Base-by-base conservation (phyloP, 2,113 vertebrate species). In the Miniopterus natalensis region DNA sequence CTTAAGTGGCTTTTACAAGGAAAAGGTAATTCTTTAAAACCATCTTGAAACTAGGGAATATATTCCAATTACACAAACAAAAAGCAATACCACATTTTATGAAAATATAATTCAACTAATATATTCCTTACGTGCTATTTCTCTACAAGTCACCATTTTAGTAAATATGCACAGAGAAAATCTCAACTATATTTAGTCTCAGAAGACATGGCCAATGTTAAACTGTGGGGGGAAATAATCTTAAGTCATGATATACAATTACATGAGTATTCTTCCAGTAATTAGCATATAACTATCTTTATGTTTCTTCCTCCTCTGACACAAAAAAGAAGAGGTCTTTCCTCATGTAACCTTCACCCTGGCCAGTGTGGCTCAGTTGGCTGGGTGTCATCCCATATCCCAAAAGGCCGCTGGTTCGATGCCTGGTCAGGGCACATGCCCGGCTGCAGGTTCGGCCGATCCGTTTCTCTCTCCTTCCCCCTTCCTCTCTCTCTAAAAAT, bases 61-160 rank as follows among this genome's bases (percentile, higher is more conserved):
- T 74, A 94, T 88, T 97, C 88, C 96, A 96, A 91, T 93, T 59
- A 92, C 1, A 96, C 40, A 92, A 85, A 88, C 71, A 95, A 96
- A 96, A 95, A 95, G 49, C 61, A 79, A 73, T 49, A 65, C 78
- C 79, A 88, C 42, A 94, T 95, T 96, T 97, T 97, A 95, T 86
- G 36, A 96, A 97, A 96, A 97, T 8, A 66, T 94, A 96, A 89
- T 93, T 96, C 89, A 97, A 70, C 36, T 95, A 94, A 85, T 88
- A 78, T 78, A 90, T 20, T 92, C 36, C 31, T 78, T 95, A 78
- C 49, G 3, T 71, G 45, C 51, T 88, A 74, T 61, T 88, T 92
- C 47, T 85, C 66, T 83, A 88, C n/a, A 95, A 83, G 13, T 78
- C 57, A 74, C 51, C 8, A 45, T 88, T 95, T 73, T 68, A 86